Percentiles rank a stretch among this genome's conserved stretches.
Conservation (phyloP, 2,888 invertebrate genomes). For the Drosophila picticornis region DNA sequence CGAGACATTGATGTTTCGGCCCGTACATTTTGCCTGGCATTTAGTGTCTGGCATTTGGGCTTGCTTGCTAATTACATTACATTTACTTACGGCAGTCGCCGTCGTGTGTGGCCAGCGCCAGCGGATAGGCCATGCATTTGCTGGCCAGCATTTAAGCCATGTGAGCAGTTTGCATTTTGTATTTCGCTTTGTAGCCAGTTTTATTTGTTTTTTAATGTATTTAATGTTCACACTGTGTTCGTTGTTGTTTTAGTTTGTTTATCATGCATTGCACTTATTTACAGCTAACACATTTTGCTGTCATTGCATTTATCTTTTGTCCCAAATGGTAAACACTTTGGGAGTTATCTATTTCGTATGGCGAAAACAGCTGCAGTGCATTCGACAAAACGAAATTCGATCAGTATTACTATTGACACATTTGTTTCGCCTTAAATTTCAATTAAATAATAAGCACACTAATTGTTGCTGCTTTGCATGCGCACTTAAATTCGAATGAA, state of each 20-base stretch:
- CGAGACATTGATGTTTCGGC: constrained; percentile 70
- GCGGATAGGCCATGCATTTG: constrained; percentile 6
- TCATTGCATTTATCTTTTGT: constrained; percentile 56
- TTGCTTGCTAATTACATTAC: constrained; percentile 53
- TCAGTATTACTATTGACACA: constrained; percentile 51
- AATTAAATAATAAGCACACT: constrained; percentile 6
- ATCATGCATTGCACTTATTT: constrained; percentile 61
- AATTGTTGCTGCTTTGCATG: constrained; percentile 16
- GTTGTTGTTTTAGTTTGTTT: constrained; percentile 67
- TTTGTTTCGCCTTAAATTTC: constrained; percentile 26
- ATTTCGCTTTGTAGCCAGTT: constrained; percentile 24
- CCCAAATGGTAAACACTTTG: constrained; percentile 65
- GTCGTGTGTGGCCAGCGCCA: constrained; percentile 37
- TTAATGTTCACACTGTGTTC: constrained; percentile 77
- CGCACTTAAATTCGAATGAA: constrained; percentile 14
- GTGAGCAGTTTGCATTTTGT: constrained; percentile 40
- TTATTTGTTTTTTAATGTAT: constrained; percentile 47
- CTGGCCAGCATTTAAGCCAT: constrained; percentile 34
- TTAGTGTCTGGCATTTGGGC: constrained; percentile 54
- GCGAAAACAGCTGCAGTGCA: constrained; percentile 60
- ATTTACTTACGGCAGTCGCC: constrained; percentile 35
- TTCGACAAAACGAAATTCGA: constrained; percentile 46
- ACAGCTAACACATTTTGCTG: constrained; percentile 50
- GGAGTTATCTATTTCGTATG: constrained; percentile 53
- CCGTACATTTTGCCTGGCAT: constrained; percentile 58